These are phyloP conservation scores for Penaeus vannamei DNA, from an alignment of 1,140 invertebrate species.

Conservation along the genomic window DNA sequence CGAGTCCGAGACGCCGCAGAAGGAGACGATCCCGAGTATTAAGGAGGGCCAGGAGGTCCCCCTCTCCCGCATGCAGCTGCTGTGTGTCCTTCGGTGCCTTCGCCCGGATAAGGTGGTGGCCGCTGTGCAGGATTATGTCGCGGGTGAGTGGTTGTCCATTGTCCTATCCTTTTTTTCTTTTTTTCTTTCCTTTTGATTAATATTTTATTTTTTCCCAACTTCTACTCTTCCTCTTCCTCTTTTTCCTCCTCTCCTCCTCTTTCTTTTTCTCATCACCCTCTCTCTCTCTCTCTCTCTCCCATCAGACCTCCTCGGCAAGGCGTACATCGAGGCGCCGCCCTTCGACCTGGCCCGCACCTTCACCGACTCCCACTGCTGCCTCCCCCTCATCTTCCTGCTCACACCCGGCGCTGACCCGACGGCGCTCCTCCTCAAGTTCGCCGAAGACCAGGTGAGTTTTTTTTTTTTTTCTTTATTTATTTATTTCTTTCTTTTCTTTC, in stretches of 20 bases:
- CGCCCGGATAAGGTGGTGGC: constrained; percentile 83
- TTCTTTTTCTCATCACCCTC: too few species aligned
- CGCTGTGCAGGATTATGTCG: constrained; percentile 80
- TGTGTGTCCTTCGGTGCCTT: constrained; percentile 74
- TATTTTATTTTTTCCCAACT: constrained; percentile 32
- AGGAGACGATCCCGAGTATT: constrained; percentile 70
- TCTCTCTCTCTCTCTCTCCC: not conserved
- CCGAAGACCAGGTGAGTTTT: constrained; percentile 73
- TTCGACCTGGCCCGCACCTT: constrained; percentile 75
- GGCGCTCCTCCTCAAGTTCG: constrained; percentile 75
- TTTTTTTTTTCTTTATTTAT: not conserved
- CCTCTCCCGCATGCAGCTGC: constrained; percentile 72
- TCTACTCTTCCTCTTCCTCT: not conserved
- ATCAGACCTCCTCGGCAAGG: constrained; percentile 71
- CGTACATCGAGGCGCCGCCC: constrained; percentile 75
- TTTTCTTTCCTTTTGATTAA: not conserved
- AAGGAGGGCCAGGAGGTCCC: constrained; percentile 70
- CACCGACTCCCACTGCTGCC: constrained; percentile 73
- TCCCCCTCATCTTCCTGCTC: constrained; percentile 75
- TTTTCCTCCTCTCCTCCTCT: too few species aligned
- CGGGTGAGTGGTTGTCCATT: constrained; percentile 69
- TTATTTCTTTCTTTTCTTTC: not conserved
- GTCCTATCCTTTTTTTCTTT: constrained; percentile 19
- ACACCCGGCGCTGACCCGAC: constrained; percentile 76
- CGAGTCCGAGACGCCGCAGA: constrained; percentile 71